Base-by-base conservation (phyloP, 2,888 invertebrate genomes). In the Agrilus mali region DNA sequence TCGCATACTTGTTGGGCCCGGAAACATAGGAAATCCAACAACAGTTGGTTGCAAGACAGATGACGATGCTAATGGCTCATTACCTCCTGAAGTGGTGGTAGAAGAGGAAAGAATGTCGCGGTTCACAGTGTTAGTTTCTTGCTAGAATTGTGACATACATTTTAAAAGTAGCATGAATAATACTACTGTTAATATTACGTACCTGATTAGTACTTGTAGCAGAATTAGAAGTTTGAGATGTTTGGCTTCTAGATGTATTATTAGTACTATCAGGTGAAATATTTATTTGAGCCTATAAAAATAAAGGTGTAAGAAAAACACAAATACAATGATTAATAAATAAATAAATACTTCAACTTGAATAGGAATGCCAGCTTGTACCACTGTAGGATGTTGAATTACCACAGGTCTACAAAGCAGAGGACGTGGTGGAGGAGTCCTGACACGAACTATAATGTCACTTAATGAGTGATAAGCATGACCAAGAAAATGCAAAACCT, bases 391-490 rank as follows among this genome's bases (percentile, higher is more conserved):
- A 57, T 81, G 82, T 55, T 82, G 82, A 31, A 84, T 76, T 31
- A 82, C 65, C 49, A 82, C 77, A n/a, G 83, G 82, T 33, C 81
- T 73, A 55, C 83, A 82, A 40, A 78, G 70, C 35, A 88, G 69
- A 46, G 75, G 73, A 45, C 88, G 71, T 1, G 86, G 86, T 5
- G 82, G 76, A 5, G 75, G 69, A 51, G 75, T 74, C 27, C 74
- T 71, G 48, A 84, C 74, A 56, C 86, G 78, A 38, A 86, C 73
- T 63, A 81, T 82, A 38, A 94, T 75, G 61, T 95, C 94, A 56
- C 92, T 92, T 38, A 90, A 70, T 1, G 86, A 82, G 60, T 95
- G 95, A 64, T 86, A 87, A 2, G 86, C 85, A 60, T 95, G 95
- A 2, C 89, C 80, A 54, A 94, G 71, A 52, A 80, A 83, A 62